Percentiles rank a stretch among this genome's conserved stretches.
Conservation (phyloP, 2,113 vertebrate genomes). For the Ranitomeya variabilis region DNA sequence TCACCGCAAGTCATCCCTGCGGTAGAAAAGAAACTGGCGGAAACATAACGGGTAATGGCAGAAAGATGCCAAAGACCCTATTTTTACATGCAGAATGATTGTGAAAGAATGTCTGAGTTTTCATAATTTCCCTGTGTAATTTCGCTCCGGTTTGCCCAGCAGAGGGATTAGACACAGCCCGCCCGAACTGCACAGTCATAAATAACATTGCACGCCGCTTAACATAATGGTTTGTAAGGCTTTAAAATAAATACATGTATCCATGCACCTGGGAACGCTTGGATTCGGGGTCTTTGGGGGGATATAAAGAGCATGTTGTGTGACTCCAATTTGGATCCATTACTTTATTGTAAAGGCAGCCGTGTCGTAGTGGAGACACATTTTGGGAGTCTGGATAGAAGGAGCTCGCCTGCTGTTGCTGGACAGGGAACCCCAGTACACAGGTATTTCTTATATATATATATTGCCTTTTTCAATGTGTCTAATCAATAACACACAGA, state of each 20-base stretch:
- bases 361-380: not conserved
- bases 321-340: slow-evolving; percentile 7
- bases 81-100: slow-evolving; percentile 40
- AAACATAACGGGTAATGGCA: slow-evolving; percentile 29
- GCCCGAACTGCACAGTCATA: slow-evolving; percentile 29
- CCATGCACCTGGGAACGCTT: slow-evolving; percentile 20
- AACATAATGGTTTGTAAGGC: slow-evolving; percentile 33
- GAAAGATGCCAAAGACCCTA: slow-evolving; percentile 27
- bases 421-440: not conserved
- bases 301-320: slow-evolving; percentile 39
- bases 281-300: slow-evolving; percentile 17
- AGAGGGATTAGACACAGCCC: slow-evolving; percentile 23
- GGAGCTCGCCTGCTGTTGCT: not conserved
- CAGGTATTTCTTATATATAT: not conserved
- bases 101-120: slow-evolving; percentile 38
- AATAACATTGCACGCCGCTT: slow-evolving; percentile 32
- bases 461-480: too few relatives aligned
- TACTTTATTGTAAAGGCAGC: slow-evolving; percentile 11
- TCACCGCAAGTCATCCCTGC: slow-evolving; percentile 21
- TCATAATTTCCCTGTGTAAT: slow-evolving; percentile 40
- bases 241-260: slow-evolving; percentile 33
- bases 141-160: slow-evolving; percentile 35
- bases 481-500: too few relatives aligned
- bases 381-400: not conserved
- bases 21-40: slow-evolving; percentile 33